phyloP scores from a whole-genome alignment of 2,797 vertebrate species.

The Typhlichthys eigenmanni region DNA sequence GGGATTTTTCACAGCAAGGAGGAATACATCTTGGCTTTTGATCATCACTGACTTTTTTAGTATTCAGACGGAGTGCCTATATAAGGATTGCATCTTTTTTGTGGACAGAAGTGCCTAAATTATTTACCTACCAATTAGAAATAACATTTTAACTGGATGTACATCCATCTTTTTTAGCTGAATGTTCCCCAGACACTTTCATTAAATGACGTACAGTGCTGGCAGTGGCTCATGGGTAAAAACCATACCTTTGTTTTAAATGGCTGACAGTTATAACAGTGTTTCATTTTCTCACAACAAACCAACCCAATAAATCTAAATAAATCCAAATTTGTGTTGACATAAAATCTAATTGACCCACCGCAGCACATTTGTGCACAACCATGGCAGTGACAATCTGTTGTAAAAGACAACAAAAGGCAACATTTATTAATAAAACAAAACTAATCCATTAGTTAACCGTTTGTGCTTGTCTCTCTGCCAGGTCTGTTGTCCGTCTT shows the following conservation, averaged over 20 bases:
- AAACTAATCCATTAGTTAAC: conserved; percentile 13
- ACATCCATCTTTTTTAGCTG: no score
- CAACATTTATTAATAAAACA: not conserved
- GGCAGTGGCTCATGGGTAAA: not conserved
- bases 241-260: no score
- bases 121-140: not conserved
- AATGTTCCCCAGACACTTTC: no score
- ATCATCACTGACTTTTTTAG: conserved; percentile 1
- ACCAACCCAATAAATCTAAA: not conserved
- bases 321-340: no score
- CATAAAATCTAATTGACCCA: no score
- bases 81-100: not conserved
- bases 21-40: not conserved
- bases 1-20: not conserved
- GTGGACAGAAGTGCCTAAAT: not conserved
- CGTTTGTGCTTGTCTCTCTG: conserved; percentile 83
- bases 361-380: no score
- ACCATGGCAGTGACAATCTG: no score
- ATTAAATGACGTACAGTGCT: not conserved
- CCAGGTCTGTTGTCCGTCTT: conserved; percentile 97
- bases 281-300: not conserved
- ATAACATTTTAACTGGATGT: not conserved
- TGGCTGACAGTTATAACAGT: no score
- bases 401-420: not conserved
- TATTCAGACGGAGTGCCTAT: conserved; percentile 21